Evolutionary conservation across 2,888 invertebrate species (phyloP), one percentile per base, ranked within the genome.

Genomic region (Microctonus aethiopoides): DNA sequence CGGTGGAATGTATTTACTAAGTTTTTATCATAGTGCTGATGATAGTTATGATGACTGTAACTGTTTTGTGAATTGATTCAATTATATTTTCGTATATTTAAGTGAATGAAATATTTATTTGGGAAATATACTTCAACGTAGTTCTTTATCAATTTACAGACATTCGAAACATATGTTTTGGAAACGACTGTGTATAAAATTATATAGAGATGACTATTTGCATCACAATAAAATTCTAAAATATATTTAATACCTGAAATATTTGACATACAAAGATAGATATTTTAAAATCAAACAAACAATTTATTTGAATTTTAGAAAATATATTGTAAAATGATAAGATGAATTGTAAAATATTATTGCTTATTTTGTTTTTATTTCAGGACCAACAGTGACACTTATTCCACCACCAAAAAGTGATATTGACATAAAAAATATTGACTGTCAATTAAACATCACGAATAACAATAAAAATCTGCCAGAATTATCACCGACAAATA

Each of bases 371-470:
- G 70, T 67, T 59, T 62, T 46, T 11, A 9, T 79, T 79, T 57
- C 75, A 82, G 78, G 75, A 78, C 72, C 73, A 67, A 71, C 67
- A 65, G 67, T 70, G 65, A 71, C 71, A 63, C 68, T 36, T 51
- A 67, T 71, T 61, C 64, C n/a, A 36, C 64, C 67, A 65, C 62
- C 72, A 41, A 68, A 74, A 56, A 70, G 54, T 52, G 54, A 22
- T 11, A 64, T 65, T 51, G 67, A 70, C 51, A 62, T 34, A 57
- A 60, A 24, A 29, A 54, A 66, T 26, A 69, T 74, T 34, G 51
- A 70, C 70, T 74, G 60, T 62, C 71, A 68, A 66, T 52, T 59
- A 39, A 71, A 61, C 65, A 73, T 72, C 70, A 71, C 65, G n/a
- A 69, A 64, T 29, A 72, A 74, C 69, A 72, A 65, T 72, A 72